Percentiles rank a stretch among this genome's conserved stretches.
These are phyloP conservation scores for Zelostemma sp. DNA, from an alignment of 1,140 invertebrate species.

Conservation along the genomic window DNA sequence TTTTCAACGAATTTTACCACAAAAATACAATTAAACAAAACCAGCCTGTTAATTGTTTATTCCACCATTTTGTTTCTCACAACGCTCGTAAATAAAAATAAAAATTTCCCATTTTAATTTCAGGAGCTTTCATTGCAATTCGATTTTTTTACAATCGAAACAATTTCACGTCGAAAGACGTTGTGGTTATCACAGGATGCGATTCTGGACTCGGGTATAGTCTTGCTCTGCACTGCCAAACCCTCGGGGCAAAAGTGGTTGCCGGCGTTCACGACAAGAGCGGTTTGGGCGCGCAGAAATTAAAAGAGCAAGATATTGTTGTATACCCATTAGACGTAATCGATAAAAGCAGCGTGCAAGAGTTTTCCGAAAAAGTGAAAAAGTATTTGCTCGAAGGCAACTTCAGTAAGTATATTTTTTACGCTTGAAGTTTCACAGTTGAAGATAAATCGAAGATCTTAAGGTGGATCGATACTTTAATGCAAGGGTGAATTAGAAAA, in stretches of 20 bases:
- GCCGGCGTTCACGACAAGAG: constrained; percentile 78
- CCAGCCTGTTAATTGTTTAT: no score
- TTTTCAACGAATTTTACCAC: no score
- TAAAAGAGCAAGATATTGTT: constrained; percentile 60
- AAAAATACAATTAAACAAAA: no score
- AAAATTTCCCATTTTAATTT: no score
- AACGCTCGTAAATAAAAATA: no score
- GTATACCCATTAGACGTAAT: constrained; percentile 78
- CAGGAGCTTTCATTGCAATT: no score
- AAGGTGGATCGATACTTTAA: no score
- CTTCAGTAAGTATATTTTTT: constrained; percentile 70
- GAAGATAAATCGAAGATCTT: no score
- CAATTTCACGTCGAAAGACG: constrained; percentile 15
- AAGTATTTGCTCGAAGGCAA: constrained; percentile 63
- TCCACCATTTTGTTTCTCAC: no score
- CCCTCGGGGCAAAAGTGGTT: constrained; percentile 75
- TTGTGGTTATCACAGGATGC: constrained; percentile 82
- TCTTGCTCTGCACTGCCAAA: constrained; percentile 74
- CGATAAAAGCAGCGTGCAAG: constrained; percentile 71
- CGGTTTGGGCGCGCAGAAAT: constrained; percentile 68
- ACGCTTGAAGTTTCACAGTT: no score
- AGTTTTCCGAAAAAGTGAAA: constrained; percentile 65
- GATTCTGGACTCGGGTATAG: constrained; percentile 87
- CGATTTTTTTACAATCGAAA: neutral
- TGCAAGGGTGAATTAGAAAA: no score